Base-by-base conservation (phyloP, 92 coral and sea anemone genomes). In the Heliopora coerulea region DNA sequence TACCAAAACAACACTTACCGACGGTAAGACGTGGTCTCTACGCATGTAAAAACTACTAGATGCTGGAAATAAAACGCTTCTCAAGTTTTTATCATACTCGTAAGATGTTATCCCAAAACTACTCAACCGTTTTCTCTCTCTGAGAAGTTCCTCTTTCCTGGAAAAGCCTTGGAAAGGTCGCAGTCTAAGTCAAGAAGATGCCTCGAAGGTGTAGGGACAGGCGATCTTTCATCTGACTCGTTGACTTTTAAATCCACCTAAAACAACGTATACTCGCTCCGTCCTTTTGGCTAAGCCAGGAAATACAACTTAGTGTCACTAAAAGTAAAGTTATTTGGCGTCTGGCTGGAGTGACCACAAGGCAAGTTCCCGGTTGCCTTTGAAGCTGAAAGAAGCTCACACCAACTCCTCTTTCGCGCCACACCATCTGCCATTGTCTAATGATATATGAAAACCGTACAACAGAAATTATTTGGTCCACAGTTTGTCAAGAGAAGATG, bases 21-120 rank as follows among this genome's bases (percentile, higher is more conserved):
- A 70, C 0, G 77, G 77, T 8, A 70, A 35, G 1, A 70, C 77
- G 31, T 70, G 77, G 50, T 95, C 99, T 1, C 83, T 79, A 49
- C 88, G 91, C 41, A 96, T 90, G 54, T 90, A 91, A 62, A 90
- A 74, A 66, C 97, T 89, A 73, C 88, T 90, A 14, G 95, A 88
- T 0, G 96, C 90, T 0, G 97, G 82, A 83, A 95, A 95, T 48
- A 95, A 73, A 50, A 95, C 88, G 41, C 92, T 84, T 17, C 92
- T 83, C 17, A 85, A 88, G 30, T 82, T 79, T 44, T 84, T 87
- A 75, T 91, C 89, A 54, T 83, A 95, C 61, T 95, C 99, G 66
- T 95, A 95, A 6, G 97, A 84, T 10, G 99, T 95, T 37, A 95
- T 90, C 13, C 99, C 99, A 90, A 90, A 91, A 49, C 97, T 85